phyloP scores from a whole-genome alignment of 2,113 vertebrate species.

The Microcebus tavaratra region DNA sequence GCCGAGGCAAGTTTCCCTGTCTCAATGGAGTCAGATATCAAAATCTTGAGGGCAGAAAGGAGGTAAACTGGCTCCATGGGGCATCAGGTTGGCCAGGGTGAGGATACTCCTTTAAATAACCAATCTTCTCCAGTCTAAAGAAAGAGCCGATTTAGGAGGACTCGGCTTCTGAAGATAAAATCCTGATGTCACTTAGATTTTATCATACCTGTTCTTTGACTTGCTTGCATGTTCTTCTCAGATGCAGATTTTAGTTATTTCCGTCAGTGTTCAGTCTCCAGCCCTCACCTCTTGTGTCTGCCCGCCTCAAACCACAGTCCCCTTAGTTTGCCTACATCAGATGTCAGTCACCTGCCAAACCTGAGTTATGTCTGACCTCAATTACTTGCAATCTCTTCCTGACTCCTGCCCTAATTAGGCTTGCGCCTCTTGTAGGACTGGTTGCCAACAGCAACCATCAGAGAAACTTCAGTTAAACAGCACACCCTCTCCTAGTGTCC shows the following conservation, averaged over 20 bases:
- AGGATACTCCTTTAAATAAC: not conserved
- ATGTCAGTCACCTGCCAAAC: not conserved
- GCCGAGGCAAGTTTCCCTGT: not conserved
- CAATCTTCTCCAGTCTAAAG: not conserved
- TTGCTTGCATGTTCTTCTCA: conserved; percentile 20
- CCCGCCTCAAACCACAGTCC: not conserved
- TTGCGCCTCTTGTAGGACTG: not conserved
- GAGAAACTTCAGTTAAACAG: conserved; percentile 20
- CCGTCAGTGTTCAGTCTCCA: not conserved
- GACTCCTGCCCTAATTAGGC: conserved; percentile 52
- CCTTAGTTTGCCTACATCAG: not conserved
- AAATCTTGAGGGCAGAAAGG: not conserved
- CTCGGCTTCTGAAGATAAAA: conserved; percentile 7
- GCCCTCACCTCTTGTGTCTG: conserved; percentile 44
- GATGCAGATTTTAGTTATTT: not conserved
- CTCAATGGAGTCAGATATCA: not conserved
- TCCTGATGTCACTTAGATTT: not conserved
- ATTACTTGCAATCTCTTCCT: conserved; percentile 52
- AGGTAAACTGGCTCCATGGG: not conserved
- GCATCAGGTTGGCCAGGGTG: not conserved
- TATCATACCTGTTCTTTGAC: not conserved
- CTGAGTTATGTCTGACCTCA: conserved; percentile 31
- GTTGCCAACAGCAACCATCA: conserved; percentile 53
- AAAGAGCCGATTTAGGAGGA: not conserved
- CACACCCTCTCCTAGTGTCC: not conserved